phyloP scores from a whole-genome alignment of 2,888 invertebrate species.

The Hyalella azteca region DNA sequence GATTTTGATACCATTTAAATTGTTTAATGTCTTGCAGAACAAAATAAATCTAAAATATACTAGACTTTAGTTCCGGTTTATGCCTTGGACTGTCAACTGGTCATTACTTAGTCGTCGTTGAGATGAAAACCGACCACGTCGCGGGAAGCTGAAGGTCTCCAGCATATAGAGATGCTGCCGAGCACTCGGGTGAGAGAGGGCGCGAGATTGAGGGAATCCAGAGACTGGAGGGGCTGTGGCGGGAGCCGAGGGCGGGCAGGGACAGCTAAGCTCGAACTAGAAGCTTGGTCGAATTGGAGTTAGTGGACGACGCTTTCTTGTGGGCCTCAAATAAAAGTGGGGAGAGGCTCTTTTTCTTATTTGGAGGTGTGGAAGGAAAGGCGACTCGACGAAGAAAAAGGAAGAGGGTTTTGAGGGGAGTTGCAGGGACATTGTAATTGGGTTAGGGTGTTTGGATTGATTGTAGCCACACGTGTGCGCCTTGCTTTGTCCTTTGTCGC shows the following conservation, averaged over 20 bases:
- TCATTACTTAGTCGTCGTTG: too few relatives aligned
- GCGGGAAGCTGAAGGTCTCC: neutral
- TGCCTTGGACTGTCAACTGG: too few relatives aligned
- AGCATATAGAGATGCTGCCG: constrained; percentile 29
- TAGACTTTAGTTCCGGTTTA: too few relatives aligned
- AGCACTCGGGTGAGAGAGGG: constrained; percentile 10
- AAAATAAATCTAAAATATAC: too few relatives aligned
- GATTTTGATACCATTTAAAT: too few relatives aligned
- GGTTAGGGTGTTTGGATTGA: constrained; percentile 40
- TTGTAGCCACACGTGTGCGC: constrained; percentile 39
- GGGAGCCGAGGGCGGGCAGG: constrained; percentile 21
- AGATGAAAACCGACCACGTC: too few relatives aligned
- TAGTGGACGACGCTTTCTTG: constrained; percentile 34
- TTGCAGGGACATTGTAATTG: constrained; percentile 38
- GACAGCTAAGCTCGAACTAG: constrained; percentile 26
- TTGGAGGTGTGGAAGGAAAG: constrained; percentile 39
- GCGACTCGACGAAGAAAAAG: constrained; percentile 32
- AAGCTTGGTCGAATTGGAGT: constrained; percentile 37
- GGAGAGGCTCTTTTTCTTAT: constrained; percentile 37
- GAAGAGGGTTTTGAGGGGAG: constrained; percentile 35
- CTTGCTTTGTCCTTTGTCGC: constrained; percentile 37
- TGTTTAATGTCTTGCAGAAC: too few relatives aligned
- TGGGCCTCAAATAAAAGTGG: constrained; percentile 37
- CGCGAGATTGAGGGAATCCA: neutral
- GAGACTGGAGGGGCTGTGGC: constrained; percentile 9